Conservation (phyloP, 2,888 invertebrate species). For the Nephrotoma appendiculata region DNA sequence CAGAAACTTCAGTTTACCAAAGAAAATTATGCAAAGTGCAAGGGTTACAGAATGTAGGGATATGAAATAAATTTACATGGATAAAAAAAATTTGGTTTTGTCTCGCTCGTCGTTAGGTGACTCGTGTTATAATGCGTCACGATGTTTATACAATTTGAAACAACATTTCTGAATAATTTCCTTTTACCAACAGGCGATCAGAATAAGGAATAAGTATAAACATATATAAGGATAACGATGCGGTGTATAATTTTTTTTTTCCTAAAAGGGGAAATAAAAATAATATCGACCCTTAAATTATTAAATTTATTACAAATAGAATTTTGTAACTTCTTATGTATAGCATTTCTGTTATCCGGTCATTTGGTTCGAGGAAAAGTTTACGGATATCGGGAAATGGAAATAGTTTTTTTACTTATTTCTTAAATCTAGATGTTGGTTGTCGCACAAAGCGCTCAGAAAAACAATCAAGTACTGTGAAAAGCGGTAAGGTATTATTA, state of each 20-base stretch:
- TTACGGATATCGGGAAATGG: neutral
- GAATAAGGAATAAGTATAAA: neutral
- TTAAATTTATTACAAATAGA: too few relatives aligned
- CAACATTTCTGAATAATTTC: neutral
- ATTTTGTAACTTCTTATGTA: neutral
- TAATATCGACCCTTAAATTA: neutral
- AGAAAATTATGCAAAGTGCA: neutral
- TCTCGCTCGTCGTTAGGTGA: too few relatives aligned
- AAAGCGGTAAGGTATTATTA: too few relatives aligned
- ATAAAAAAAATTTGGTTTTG: too few relatives aligned
- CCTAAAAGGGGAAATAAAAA: neutral
- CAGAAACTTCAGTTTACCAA: neutral
- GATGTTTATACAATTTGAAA: too few relatives aligned
- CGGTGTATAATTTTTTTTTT: too few relatives aligned
- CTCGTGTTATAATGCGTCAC: too few relatives aligned
- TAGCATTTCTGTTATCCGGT: neutral
- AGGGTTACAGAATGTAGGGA: too few relatives aligned
- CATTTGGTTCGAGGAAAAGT: neutral
- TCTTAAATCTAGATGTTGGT: too few relatives aligned
- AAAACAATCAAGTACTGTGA: too few relatives aligned
- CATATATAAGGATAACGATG: neutral
- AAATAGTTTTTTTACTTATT: neutral
- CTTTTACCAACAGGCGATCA: neutral
- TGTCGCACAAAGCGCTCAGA: too few relatives aligned
- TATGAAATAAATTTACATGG: too few relatives aligned